phyloP scores from a whole-genome alignment of 2,888 invertebrate species.

The Listrodromus nycthemerus region DNA sequence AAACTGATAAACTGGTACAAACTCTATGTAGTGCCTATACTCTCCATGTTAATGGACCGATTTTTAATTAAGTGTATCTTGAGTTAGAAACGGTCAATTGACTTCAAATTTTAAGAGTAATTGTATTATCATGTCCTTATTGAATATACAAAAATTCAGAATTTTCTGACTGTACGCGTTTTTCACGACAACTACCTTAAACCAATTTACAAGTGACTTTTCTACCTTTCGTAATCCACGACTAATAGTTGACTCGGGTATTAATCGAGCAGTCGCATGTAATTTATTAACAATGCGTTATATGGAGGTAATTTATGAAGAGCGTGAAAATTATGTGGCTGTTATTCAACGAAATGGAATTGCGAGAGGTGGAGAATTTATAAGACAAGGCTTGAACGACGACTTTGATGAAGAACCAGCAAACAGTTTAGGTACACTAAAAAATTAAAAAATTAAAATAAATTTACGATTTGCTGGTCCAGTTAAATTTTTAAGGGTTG shows the following conservation, averaged over 20 bases:
- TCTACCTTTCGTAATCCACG: not conserved
- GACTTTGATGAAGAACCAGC: not conserved
- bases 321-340: conserved; percentile 16
- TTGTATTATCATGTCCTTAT: too few relatives aligned
- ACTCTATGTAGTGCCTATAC: too few relatives aligned
- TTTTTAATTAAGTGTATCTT: too few relatives aligned
- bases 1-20: too few relatives aligned
- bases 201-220: not conserved
- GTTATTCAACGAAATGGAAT: not conserved
- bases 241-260: not conserved
- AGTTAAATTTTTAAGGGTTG: not conserved
- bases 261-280: conserved; percentile 7
- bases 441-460: not conserved
- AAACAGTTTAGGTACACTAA: not conserved
- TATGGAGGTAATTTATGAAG: conserved; percentile 22
- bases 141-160: too few relatives aligned
- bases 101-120: too few relatives aligned
- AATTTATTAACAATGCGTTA: conserved; percentile 26
- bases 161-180: too few relatives aligned
- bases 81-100: too few relatives aligned
- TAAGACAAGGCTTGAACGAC: not conserved
- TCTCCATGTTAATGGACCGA: too few relatives aligned
- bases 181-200: too few relatives aligned
- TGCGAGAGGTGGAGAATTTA: not conserved
- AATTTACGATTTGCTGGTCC: too few relatives aligned